Conservation (phyloP, 2,113 vertebrate genomes). For the Melanocharis versteri region DNA sequence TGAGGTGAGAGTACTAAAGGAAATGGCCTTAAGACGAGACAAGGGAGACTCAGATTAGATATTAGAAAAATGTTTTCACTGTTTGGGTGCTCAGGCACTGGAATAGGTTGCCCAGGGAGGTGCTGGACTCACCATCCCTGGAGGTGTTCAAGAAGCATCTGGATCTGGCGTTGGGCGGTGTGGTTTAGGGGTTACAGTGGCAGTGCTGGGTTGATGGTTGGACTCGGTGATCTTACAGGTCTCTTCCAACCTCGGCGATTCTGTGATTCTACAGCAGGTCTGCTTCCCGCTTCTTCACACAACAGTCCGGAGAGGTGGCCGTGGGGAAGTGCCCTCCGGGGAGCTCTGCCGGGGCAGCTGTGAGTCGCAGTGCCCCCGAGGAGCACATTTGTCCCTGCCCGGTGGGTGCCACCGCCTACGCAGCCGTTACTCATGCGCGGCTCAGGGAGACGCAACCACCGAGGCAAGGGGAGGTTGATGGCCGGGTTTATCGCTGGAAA, state of each 20-base stretch:
- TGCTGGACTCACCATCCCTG: background rate
- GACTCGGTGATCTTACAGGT: background rate
- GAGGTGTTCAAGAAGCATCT: background rate
- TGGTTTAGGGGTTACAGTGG: background rate
- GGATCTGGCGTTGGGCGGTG: accelerated
- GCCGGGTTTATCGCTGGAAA: background rate
- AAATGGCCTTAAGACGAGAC: background rate
- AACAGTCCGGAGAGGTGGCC: no score
- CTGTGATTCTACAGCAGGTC: background rate
- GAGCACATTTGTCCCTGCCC: background rate
- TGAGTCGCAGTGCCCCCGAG: background rate
- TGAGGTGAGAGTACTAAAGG: background rate
- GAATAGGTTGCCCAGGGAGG: background rate
- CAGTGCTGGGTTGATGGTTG: background rate
- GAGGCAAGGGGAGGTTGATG: background rate
- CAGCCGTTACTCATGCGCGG: background rate
- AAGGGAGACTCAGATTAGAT: background rate
- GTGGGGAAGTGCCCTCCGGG: background rate
- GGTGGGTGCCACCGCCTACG: background rate
- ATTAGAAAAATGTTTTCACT: background rate
- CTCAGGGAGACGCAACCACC: background rate
- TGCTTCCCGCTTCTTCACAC: background rate
- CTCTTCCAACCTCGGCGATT: background rate
- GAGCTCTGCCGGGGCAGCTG: no score
- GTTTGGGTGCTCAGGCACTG: background rate